phyloP scores from a whole-genome alignment of 2,797 vertebrate genomes.

The Enteromius radiatus region DNA sequence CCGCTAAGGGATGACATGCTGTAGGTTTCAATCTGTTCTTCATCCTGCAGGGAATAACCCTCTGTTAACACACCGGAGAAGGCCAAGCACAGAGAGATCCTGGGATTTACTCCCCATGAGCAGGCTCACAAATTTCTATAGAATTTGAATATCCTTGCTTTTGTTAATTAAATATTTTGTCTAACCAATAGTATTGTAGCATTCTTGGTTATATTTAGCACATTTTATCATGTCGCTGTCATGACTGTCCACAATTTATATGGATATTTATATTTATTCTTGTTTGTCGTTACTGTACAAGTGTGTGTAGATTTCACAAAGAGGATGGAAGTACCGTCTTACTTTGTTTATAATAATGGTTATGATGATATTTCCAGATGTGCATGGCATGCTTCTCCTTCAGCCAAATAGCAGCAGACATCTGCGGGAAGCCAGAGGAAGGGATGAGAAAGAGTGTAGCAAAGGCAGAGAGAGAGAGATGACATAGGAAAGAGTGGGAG shows the following conservation, averaged over 20 bases:
- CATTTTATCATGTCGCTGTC: background rate
- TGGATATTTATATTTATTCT: too few relatives aligned
- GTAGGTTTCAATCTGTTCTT: slow-evolving; percentile 19
- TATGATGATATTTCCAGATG: slow-evolving; percentile 53
- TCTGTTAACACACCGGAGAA: background rate
- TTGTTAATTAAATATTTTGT: background rate
- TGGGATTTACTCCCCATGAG: background rate
- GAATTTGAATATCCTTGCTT: background rate
- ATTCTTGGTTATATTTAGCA: background rate
- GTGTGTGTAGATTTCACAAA: background rate
- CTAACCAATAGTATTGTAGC: background rate
- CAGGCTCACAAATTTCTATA: background rate
- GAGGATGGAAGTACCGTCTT: background rate
- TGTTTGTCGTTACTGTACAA: slow-evolving; percentile 23
- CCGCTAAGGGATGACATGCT: slow-evolving; percentile 9
- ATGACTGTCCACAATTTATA: background rate
- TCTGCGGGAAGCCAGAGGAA: slow-evolving; percentile 43
- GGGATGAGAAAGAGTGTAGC: background rate
- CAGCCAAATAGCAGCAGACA: slow-evolving; percentile 35
- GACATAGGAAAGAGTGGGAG: slow-evolving; percentile 36
- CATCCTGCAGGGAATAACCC: slow-evolving; percentile 3
- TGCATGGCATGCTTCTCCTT: slow-evolving; percentile 32
- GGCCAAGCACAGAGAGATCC: slow-evolving; percentile 15
- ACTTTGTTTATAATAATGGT: slow-evolving; percentile 42
- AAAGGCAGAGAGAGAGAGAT: slow-evolving; percentile 30